These are phyloP conservation scores for Lerista edwardsae DNA, from an alignment of 2,797 vertebrate genomes.

Conservation along the genomic window DNA sequence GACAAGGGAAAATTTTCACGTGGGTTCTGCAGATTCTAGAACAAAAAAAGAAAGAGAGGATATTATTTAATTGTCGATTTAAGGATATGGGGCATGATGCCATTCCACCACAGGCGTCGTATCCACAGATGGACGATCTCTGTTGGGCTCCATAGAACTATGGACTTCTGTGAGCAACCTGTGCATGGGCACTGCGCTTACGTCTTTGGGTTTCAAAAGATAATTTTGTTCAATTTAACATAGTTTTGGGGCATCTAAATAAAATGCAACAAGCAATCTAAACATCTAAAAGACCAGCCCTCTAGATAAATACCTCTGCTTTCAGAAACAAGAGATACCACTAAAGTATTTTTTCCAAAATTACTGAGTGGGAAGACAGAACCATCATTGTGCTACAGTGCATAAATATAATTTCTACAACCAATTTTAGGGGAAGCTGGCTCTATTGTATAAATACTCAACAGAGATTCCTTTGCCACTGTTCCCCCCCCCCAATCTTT, in stretches of 20 bases:
- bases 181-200: background rate
- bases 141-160: too few species aligned
- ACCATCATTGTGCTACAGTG: slow-evolving; percentile 34
- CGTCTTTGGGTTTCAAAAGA: background rate
- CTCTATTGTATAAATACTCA: background rate
- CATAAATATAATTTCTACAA: slow-evolving; percentile 28
- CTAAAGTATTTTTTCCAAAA: slow-evolving; percentile 31
- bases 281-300: background rate
- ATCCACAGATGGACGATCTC: too few species aligned
- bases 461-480: background rate
- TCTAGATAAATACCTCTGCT: slow-evolving; percentile 16
- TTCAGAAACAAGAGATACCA: background rate
- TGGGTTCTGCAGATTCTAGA: too few species aligned
- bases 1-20: too few species aligned
- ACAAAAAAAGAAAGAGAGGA: too few species aligned
- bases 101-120: too few species aligned
- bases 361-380: slow-evolving; percentile 33
- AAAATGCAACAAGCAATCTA: background rate
- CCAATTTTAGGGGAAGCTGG: slow-evolving; percentile 21
- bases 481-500: background rate
- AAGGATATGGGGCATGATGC: too few species aligned
- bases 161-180: background rate
- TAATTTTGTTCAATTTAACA: background rate
- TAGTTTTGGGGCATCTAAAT: background rate
- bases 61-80: too few species aligned